phyloP scores from a whole-genome alignment of 2,797 vertebrate species.

The Champsocephalus esox region DNA sequence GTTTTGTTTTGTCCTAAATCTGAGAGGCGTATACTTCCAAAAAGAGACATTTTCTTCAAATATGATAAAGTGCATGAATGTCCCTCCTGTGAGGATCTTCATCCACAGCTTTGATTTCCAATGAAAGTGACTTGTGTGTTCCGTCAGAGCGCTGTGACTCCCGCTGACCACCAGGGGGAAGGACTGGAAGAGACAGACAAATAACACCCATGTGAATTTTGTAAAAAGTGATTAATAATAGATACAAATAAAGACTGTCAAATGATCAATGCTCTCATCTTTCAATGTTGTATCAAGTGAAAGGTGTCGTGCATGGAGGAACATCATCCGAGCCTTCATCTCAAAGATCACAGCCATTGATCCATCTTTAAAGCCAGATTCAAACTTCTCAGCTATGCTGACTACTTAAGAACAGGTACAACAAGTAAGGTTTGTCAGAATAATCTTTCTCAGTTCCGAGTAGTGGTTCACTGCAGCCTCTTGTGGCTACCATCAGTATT shows the following conservation, averaged over 20 bases:
- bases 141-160: slow-evolving; percentile 27
- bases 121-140: slow-evolving; percentile 32
- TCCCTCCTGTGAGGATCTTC: slow-evolving; percentile 25
- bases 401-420: too few relatives aligned
- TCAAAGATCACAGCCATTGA: too few relatives aligned
- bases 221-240: slow-evolving; percentile 71
- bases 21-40: slow-evolving; percentile 8
- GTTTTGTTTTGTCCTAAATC: slow-evolving; percentile 15
- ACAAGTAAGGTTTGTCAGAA: too few relatives aligned
- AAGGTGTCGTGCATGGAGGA: background rate
- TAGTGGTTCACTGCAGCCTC: too few relatives aligned
- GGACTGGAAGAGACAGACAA: slow-evolving; percentile 38
- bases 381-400: too few relatives aligned
- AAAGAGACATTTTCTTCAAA: slow-evolving; percentile 11
- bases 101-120: slow-evolving; percentile 20
- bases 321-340: slow-evolving; percentile 5
- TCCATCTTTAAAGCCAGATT: too few relatives aligned
- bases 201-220: slow-evolving; percentile 73
- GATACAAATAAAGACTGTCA: slow-evolving; percentile 71
- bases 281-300: slow-evolving; percentile 4
- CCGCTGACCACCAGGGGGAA: slow-evolving; percentile 11
- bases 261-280: slow-evolving; percentile 34
- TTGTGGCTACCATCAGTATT: too few relatives aligned
- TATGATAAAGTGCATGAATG: slow-evolving; percentile 11
- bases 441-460: too few relatives aligned